Conservation (phyloP, 2,113 vertebrate species). For the Typhlomys cinereus region DNA sequence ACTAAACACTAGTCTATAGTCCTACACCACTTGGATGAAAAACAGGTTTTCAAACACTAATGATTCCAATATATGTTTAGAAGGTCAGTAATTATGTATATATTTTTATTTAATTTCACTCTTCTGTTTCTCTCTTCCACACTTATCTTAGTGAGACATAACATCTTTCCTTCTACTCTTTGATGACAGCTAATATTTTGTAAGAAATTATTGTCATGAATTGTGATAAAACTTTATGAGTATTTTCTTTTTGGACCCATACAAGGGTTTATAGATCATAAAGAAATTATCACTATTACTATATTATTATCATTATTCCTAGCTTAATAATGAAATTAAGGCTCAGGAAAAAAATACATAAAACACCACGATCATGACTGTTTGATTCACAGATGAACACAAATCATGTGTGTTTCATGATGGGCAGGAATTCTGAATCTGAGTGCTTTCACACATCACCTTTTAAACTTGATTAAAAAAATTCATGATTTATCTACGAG, state of each 20-base stretch:
- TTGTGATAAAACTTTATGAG: conserved; percentile 47
- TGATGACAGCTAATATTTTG: conserved; percentile 31
- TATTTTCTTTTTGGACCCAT: conserved; percentile 61
- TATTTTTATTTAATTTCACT: neutral
- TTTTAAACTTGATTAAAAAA: neutral
- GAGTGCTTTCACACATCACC: neutral
- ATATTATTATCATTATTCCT: conserved; percentile 14
- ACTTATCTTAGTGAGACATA: neutral
- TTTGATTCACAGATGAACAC: neutral
- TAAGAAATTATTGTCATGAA: conserved; percentile 49
- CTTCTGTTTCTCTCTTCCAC: neutral
- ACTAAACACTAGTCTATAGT: neutral
- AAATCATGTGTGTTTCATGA: neutral
- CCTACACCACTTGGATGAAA: neutral
- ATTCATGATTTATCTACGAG: neutral
- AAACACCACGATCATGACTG: neutral
- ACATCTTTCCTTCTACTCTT: neutral
- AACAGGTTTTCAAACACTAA: neutral
- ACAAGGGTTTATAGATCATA: conserved; percentile 7
- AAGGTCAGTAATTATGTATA: neutral
- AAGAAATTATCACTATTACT: neutral
- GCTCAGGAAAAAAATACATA: neutral
- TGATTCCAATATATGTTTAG: neutral
- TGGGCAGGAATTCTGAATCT: accelerated
- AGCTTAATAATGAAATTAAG: neutral